These are phyloP conservation scores for Eidolon helvum DNA, from an alignment of 2,113 vertebrate species.

Conservation along the genomic window DNA sequence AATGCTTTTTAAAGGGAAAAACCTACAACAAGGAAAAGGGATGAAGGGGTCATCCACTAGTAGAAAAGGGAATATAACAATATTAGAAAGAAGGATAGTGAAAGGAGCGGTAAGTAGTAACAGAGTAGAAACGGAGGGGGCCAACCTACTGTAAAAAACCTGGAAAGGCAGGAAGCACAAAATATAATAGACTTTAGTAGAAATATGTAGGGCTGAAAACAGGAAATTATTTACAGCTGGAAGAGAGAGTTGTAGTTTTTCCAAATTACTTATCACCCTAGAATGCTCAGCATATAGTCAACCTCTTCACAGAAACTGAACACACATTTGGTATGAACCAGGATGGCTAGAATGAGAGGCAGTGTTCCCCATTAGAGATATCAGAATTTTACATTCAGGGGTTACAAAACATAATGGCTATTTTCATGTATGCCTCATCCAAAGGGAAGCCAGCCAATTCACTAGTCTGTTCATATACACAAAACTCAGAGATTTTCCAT, in stretches of 20 bases:
- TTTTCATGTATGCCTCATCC: not conserved
- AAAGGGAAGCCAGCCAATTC: not conserved
- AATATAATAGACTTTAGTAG: not conserved
- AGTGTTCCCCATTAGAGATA: not conserved
- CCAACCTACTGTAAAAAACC: not conserved
- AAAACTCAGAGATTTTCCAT: not conserved
- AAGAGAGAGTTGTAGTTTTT: not conserved
- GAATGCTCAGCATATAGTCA: not conserved
- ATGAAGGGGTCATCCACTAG: not conserved
- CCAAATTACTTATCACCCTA: not conserved
- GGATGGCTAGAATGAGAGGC: not conserved
- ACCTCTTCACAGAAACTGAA: not conserved
- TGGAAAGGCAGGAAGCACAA: not conserved
- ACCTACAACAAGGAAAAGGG: not conserved
- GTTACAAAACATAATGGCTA: not conserved
- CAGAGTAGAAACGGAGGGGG: not conserved
- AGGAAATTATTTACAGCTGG: not conserved
- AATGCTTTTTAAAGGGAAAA: slow-evolving; percentile 6
- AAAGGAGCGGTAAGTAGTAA: not conserved
- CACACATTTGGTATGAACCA: not conserved
- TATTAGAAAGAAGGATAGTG: not conserved
- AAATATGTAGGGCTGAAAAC: not conserved
- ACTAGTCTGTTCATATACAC: not conserved
- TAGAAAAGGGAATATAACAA: not conserved
- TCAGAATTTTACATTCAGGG: not conserved